Base-by-base conservation (phyloP, 2,113 vertebrate species). In the Ifrita kowaldi region DNA sequence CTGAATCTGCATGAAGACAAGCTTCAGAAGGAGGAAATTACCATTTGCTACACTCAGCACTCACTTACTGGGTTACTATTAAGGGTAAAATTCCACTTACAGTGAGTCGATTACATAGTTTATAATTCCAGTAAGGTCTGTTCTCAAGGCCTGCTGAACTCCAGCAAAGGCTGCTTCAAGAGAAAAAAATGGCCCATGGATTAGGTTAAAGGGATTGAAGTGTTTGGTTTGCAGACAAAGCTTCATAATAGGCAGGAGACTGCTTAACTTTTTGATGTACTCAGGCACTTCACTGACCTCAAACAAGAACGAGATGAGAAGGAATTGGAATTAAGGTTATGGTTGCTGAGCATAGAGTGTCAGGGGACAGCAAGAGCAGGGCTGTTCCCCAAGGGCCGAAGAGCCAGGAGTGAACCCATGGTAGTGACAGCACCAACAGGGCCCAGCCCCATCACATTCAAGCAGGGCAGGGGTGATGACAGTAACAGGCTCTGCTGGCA, bases 361-460 rank as follows among this genome's bases (percentile, higher is more conserved):
- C n/a, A 67, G 42, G 15, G 17, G 4, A 60, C 35, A 79, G 30
- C 24, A 80, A 56, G 24, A 53, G 10, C 37, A 39, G 27, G 23
- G 15, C 24, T 73, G 19, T 7, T 46, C 16, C 57, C 9, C 14
- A 41, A 2, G 11, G 21, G 24, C 41, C 3, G 1, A 63, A 42
- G 37, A 50, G 21, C 17, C 28, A 50, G 14, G 14, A 35, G 2
- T 11, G 27, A 67, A 17, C 20, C 23, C 3, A 6, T 7, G 11
- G 14, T 8, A n/a, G 46, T 24, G 47, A 47, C 33, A 11, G 24
- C 28, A 59, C 21, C 19, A 62, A 9, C 10, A 75, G 35, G 17
- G 2, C 21, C 49, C 39, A 68, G 32, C 9, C 28, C 57, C 8
- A 1, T 7, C 4, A 3, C 1, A 10, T 7, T 41, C 1, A 1